These are phyloP conservation scores for Ylistrum balloti DNA, from an alignment of 1,140 invertebrate genomes.

Conservation along the genomic window DNA sequence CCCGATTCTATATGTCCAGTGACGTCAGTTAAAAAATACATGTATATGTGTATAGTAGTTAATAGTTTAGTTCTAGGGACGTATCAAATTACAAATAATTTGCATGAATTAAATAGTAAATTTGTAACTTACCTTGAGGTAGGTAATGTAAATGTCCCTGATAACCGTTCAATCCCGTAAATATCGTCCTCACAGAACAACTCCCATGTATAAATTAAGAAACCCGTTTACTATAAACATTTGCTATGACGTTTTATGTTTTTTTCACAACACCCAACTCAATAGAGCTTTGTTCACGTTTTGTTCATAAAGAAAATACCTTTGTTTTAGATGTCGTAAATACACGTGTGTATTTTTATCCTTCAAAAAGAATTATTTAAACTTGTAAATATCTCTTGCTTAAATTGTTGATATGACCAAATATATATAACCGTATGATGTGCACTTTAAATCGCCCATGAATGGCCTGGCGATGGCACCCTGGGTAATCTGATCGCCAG, in stretches of 20 bases:
- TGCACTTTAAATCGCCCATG: neutral
- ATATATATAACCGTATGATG: neutral
- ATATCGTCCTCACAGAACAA: neutral
- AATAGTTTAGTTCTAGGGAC: neutral
- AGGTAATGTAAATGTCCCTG: neutral
- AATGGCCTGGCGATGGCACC: neutral
- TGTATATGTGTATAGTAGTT: no score
- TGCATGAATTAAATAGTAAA: neutral
- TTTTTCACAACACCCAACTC: neutral
- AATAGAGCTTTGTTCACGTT: neutral
- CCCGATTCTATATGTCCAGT: neutral
- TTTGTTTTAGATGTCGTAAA: conserved; percentile 5
- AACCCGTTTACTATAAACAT: neutral
- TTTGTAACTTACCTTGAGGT: neutral
- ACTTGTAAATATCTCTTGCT: no score
- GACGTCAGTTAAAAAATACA: neutral
- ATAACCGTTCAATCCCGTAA: neutral
- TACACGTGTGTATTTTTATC: neutral
- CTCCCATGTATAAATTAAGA: neutral
- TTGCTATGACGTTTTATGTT: neutral
- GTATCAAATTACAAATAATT: neutral
- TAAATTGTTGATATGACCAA: neutral
- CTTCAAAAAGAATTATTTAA: neutral
- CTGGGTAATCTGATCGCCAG: neutral
- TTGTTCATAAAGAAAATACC: neutral